These are phyloP conservation scores for Centropristis striata DNA, from an alignment of 2,113 vertebrate genomes.

Conservation along the genomic window DNA sequence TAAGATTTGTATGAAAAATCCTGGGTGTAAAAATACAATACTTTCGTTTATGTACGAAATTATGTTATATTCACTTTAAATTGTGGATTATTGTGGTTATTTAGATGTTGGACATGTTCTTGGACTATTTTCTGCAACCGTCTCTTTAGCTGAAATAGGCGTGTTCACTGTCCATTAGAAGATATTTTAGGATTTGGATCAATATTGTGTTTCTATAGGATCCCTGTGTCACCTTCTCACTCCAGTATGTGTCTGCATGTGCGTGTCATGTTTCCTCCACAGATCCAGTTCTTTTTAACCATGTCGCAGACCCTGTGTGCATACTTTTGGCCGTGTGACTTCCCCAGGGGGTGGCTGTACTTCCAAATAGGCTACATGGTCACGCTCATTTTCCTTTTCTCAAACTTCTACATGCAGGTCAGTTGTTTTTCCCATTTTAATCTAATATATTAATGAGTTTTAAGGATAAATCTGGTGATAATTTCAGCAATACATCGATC, in stretches of 20 bases:
- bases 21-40: too few relatives aligned
- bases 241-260: constrained; percentile 10
- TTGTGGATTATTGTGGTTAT: not conserved
- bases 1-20: not conserved
- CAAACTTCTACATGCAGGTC: constrained; percentile 97
- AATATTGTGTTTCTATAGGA: constrained; percentile 19
- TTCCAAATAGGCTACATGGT: constrained; percentile 97
- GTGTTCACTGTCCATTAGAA: not conserved
- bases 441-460: not conserved
- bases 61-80: not conserved
- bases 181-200: constrained; percentile 59
- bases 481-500: not conserved
- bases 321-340: constrained; percentile 91
- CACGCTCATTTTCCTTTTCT: constrained; percentile 93
- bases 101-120: not conserved
- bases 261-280: constrained; percentile 57
- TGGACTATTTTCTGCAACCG: not conserved
- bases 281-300: constrained; percentile 96
- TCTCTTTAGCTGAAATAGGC: not conserved
- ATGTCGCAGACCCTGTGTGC: constrained; percentile 92
- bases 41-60: not conserved
- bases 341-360: constrained; percentile 94
- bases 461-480: not conserved
- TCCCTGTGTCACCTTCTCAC: constrained; percentile 50
- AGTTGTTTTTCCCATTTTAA: constrained; percentile 39